A percentile compares a stretch with the other conserved stretches of the same genome.
These are phyloP conservation scores for Battus philenor DNA, from an alignment of 1,140 invertebrate species.

Conservation along the genomic window DNA sequence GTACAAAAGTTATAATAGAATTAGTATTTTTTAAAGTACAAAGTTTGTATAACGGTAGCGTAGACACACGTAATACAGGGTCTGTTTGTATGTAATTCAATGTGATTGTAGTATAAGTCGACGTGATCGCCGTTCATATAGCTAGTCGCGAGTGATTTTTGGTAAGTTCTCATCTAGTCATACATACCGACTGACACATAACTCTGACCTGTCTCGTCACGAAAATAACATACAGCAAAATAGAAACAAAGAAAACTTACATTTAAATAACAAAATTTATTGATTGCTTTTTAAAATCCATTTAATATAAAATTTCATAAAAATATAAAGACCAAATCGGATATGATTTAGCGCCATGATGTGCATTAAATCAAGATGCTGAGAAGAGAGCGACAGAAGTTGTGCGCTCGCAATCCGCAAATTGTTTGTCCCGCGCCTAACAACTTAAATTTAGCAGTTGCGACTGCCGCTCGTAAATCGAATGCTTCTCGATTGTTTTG, in stretches of 20 bases:
- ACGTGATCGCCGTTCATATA: slow-evolving; percentile 60
- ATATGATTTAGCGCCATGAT: slow-evolving; percentile 49
- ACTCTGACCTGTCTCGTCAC: no score
- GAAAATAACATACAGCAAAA: no score
- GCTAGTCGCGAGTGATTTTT: slow-evolving; percentile 55
- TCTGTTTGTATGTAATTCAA: slow-evolving; percentile 74
- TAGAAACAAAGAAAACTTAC: not conserved
- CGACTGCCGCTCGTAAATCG: slow-evolving; percentile 68
- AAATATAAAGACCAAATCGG: slow-evolving; percentile 30
- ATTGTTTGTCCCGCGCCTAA: slow-evolving; percentile 68
- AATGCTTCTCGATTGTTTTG: slow-evolving; percentile 65
- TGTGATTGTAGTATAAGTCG: slow-evolving; percentile 75
- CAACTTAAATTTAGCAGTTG: slow-evolving; percentile 71
- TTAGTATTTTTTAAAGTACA: slow-evolving; percentile 74
- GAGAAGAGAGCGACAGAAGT: slow-evolving; percentile 47
- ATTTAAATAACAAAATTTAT: not conserved
- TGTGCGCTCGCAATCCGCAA: slow-evolving; percentile 59
- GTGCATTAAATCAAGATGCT: slow-evolving; percentile 52
- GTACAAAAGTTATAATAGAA: slow-evolving; percentile 70
- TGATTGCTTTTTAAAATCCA: slow-evolving; percentile 12
- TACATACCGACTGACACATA: no score
- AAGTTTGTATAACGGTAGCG: slow-evolving; percentile 70
- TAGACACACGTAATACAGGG: slow-evolving; percentile 72
- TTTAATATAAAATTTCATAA: not conserved
- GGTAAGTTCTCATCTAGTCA: slow-evolving; percentile 45